phyloP scores from a whole-genome alignment of 2,113 vertebrate genomes.

The Halichoerus grypus region DNA sequence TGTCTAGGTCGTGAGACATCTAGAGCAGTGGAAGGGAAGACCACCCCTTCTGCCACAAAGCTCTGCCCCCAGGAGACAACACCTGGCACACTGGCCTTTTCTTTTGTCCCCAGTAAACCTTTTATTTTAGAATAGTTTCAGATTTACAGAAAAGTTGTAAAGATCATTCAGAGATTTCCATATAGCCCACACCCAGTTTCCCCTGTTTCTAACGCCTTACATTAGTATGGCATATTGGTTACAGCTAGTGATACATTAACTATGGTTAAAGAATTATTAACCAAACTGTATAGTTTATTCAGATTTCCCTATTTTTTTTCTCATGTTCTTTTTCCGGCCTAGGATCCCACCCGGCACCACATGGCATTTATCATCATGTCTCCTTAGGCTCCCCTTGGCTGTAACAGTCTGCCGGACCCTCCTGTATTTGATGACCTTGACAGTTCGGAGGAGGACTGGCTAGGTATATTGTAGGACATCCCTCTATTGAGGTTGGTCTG shows the following conservation, averaged over 20 bases:
- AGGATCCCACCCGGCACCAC: background rate
- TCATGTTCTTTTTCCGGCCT: background rate
- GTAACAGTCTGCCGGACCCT: background rate
- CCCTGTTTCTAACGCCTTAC: too few species aligned
- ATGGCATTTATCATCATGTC: accelerated
- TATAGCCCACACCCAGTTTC: background rate
- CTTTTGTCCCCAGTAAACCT: background rate
- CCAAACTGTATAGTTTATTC: background rate
- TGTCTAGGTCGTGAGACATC: background rate
- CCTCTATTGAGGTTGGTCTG: too few species aligned
- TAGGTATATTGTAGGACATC: accelerated
- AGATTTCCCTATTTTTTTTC: background rate
- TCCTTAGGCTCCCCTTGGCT: background rate
- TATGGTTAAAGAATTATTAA: too few species aligned
- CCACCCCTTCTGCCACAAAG: accelerated
- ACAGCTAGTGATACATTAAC: accelerated
- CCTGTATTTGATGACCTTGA: too few species aligned
- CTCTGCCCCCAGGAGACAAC: background rate
- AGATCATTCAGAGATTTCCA: background rate
- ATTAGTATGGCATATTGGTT: background rate
- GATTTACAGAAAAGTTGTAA: background rate
- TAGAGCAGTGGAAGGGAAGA: background rate
- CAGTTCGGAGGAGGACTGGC: accelerated
- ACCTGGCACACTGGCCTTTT: background rate
- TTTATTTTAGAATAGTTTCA: background rate